Base-by-base conservation (phyloP, 2,113 vertebrate species). In the Danionella cerebrum region DNA sequence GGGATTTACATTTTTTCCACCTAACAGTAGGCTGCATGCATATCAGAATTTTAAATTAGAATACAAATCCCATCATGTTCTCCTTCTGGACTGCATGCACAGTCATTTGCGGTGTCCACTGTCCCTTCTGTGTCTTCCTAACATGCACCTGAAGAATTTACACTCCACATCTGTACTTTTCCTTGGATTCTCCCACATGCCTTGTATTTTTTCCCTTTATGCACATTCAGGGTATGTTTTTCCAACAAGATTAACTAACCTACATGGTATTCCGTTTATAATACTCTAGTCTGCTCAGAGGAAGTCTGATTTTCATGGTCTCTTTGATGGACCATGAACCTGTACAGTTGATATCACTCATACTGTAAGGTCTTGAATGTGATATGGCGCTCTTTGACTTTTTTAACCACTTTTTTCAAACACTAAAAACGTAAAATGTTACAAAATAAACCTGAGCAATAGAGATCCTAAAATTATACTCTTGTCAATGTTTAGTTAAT, bases 1-100 rank as follows among this genome's bases (percentile, higher is more conserved):
- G 14, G 41, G 65, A 72, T 80, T 71, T 70, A 71, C 41, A 64
- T 69, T 72, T 78, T 51, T 47, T 13, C 31, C n/a, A 73, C 63
- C 19, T 42, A 69, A 54, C 38, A 59, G 73, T 75, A 76, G 75
- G 74, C 62, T 67, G 55, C 65, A 14, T 71, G 50, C 11, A 50
- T 59, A 66, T 72, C 42, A 55, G 39, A 67, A 31, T 66, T 50
- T 42, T 70, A 69, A 70, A 72, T 59, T 36, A 16, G 18, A 45
- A 19, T 14, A 22, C 10, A 62, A 21, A 57, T 29, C 60, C 27
- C 60, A 36, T 6, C 29, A 33, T 9, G 1, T 5, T 33, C 29
- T 33, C 5, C 29, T 33, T 9, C 29, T 33, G 3, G 18, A 19
- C 5, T 6, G 36, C 4, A 60, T 18, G 19, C 50, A 16, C 24